A percentile compares a stretch with the other conserved stretches of the same genome.
phyloP scores from a whole-genome alignment of 2,888 invertebrate species.

The Synanthedon andrenaeformis region DNA sequence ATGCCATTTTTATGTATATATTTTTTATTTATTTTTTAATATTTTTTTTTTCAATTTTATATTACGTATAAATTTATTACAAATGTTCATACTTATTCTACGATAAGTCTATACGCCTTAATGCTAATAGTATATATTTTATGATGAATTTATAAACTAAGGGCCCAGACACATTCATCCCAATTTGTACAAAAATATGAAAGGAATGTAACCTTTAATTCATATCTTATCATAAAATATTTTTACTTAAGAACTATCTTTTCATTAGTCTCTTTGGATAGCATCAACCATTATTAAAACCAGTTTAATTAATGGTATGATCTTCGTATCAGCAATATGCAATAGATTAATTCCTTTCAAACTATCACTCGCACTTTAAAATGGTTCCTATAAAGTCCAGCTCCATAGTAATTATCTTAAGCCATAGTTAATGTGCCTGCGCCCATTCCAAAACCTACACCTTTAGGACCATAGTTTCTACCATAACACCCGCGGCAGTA shows the following conservation, averaged over 20 bases:
- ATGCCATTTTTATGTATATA: conserved; percentile 46
- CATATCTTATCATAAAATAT: conserved; percentile 66
- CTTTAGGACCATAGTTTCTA: conserved; percentile 87
- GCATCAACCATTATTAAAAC: conserved; percentile 68
- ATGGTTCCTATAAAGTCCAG: conserved; percentile 57
- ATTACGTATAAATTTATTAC: conserved; percentile 13
- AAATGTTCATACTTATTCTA: conserved; percentile 34
- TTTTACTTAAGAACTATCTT: conserved; percentile 29
- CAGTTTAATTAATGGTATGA: conserved; percentile 68
- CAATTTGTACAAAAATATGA: conserved; percentile 61
- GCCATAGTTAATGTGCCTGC: conserved; percentile 92
- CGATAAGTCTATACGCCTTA: conserved; percentile 55
- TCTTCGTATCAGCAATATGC: conserved; percentile 43
- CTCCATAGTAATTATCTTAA: conserved; percentile 65
- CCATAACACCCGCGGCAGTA: conserved; percentile 94
- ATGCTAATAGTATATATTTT: conserved; percentile 54
- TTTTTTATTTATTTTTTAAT: conserved; percentile 19
- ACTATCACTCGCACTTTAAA: conserved; percentile 38
- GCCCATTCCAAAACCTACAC: conserved; percentile 91
- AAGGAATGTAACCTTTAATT: conserved; percentile 71
- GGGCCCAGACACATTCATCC: conserved; percentile 68
- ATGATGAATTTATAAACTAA: conserved; percentile 68
- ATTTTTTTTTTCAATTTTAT: conserved; percentile 20
- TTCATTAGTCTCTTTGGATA: conserved; percentile 56
- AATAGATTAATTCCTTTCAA: conserved; percentile 57